Conservation (phyloP, 2,797 vertebrate species). For the Ctenosaura bakeri region DNA sequence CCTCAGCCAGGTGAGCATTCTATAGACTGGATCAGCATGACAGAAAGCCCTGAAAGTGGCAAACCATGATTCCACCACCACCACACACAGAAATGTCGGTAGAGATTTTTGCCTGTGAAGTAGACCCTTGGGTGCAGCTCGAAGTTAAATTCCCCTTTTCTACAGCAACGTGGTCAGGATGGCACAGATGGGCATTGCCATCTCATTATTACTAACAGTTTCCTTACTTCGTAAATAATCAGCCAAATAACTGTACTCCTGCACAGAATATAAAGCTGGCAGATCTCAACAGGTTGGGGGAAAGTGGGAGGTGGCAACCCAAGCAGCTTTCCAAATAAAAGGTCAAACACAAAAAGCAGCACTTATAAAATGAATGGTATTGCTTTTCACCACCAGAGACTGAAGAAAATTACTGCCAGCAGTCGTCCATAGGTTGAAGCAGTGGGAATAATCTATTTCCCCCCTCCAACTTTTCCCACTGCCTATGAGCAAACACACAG, state of each 20-base stretch:
- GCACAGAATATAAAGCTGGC: constrained; percentile 45
- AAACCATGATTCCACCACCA: too few relatives aligned
- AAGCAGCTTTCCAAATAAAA: constrained; percentile 77
- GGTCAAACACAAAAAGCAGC: constrained; percentile 75
- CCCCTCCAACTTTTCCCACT: constrained; percentile 40
- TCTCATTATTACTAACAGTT: constrained; percentile 64
- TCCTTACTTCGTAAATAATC: constrained; percentile 67
- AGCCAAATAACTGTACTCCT: constrained; percentile 46
- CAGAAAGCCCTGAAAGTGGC: background rate
- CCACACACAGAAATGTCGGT: background rate
- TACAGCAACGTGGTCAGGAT: constrained; percentile 36
- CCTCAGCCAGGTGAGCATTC: background rate
- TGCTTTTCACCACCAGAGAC: constrained; percentile 77
- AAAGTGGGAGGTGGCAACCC: constrained; percentile 69
- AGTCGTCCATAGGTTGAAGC: constrained; percentile 74
- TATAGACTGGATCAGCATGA: background rate
- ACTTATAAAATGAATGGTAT: constrained; percentile 78
- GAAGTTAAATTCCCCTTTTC: constrained; percentile 52
- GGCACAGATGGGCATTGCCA: background rate
- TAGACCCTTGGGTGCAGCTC: constrained; percentile 25
- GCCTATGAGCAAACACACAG: constrained; percentile 70
- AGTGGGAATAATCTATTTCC: constrained; percentile 75
- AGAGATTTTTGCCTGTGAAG: background rate
- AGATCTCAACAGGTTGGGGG: constrained; percentile 70
- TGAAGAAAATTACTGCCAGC: constrained; percentile 77